Percentiles rank a stretch among this genome's conserved stretches.
Conservation (phyloP, 1,140 invertebrate species). For the Tenebrio molitor region DNA sequence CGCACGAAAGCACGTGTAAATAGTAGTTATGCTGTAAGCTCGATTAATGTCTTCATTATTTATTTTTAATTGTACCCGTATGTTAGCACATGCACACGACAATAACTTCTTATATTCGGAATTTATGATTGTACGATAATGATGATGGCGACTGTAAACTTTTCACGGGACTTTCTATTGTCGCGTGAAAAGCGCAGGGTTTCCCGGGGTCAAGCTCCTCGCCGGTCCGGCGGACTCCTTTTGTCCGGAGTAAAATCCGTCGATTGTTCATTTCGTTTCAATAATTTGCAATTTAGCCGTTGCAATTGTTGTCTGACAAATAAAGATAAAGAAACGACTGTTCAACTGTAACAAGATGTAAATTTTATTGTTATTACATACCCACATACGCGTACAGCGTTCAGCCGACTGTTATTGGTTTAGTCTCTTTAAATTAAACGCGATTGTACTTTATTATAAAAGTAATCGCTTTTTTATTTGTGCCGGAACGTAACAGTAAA, state of each 20-base stretch:
- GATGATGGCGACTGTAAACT: background rate
- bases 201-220: background rate
- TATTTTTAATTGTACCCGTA: slow-evolving; percentile 34
- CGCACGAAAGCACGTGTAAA: slow-evolving; percentile 19
- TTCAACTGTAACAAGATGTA: slow-evolving; percentile 35
- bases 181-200: background rate
- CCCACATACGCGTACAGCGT: slow-evolving; percentile 31
- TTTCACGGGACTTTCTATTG: no score
- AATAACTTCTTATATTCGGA: slow-evolving; percentile 7
- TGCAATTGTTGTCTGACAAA: slow-evolving; percentile 3
- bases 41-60: slow-evolving; percentile 47
- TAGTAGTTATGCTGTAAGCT: slow-evolving; percentile 20
- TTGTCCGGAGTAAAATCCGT: background rate
- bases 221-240: background rate
- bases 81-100: slow-evolving; percentile 11
- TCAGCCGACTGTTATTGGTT: slow-evolving; percentile 7
- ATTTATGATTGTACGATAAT: slow-evolving; percentile 29
- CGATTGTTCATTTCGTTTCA: background rate
- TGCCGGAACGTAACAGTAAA: slow-evolving; percentile 3
- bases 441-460: slow-evolving; percentile 6
- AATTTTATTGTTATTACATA: slow-evolving; percentile 32
- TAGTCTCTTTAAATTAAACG: slow-evolving; percentile 22
- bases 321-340: slow-evolving; percentile 11
- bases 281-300: slow-evolving; percentile 14
- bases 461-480: slow-evolving; percentile 12